A percentile compares a stretch with the other conserved stretches of the same genome.
Conservation (phyloP, 2,113 vertebrate species). For the Lota lota region DNA sequence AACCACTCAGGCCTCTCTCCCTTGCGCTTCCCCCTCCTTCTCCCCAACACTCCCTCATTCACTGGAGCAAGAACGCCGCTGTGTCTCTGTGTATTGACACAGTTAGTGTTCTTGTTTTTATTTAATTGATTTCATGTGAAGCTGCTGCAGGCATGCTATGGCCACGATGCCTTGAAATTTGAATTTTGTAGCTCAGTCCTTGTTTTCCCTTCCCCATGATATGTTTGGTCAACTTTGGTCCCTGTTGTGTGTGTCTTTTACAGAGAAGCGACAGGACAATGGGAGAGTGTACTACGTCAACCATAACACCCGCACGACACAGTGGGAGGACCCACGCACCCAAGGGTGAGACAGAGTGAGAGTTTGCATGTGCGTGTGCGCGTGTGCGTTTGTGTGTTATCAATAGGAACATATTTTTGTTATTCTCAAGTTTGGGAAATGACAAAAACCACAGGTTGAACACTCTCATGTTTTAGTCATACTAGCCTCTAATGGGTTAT, state of each 20-base stretch:
- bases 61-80: too few relatives aligned
- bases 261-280: conserved; percentile 98
- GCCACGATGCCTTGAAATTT: too few relatives aligned
- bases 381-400: conserved; percentile 23
- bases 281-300: conserved; percentile 97
- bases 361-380: not conserved
- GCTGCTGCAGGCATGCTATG: too few relatives aligned
- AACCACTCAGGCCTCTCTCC: not conserved
- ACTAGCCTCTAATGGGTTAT: too few relatives aligned
- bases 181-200: too few relatives aligned
- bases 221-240: not conserved
- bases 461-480: too few relatives aligned
- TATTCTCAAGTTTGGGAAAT: too few relatives aligned
- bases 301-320: conserved; percentile 96
- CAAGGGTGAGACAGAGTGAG: conserved; percentile 84
- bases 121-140: too few relatives aligned
- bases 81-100: too few relatives aligned
- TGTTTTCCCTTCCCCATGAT: not conserved
- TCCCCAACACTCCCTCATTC: not conserved
- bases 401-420: too few relatives aligned
- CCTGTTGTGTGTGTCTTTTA: conserved; percentile 7
- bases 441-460: too few relatives aligned
- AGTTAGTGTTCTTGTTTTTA: too few relatives aligned
- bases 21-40: not conserved
- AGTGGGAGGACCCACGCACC: conserved; percentile 97